Conservation (phyloP, 2,113 vertebrate species). For the Callionymus lyra region DNA sequence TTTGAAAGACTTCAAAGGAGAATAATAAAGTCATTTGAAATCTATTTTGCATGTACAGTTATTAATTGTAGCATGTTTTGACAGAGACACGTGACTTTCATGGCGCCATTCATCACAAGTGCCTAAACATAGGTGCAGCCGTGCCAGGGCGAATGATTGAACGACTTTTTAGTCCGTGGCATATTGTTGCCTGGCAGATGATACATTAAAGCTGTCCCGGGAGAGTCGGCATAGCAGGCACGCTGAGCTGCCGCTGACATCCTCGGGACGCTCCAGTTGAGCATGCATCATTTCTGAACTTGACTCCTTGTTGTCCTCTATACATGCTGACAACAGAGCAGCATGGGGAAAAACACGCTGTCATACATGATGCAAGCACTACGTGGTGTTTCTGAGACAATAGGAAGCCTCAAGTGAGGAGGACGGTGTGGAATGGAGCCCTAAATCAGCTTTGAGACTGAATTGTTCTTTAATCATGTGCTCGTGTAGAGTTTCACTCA, state of each 20-base stretch:
- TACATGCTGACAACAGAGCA: conserved; percentile 15
- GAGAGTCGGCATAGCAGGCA: conserved; percentile 21
- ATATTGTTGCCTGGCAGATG: conserved; percentile 40
- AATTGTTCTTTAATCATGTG: not conserved
- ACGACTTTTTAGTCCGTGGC: conserved; percentile 31
- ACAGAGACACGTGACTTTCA: conserved; percentile 16
- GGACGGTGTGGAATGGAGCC: conserved; percentile 9
- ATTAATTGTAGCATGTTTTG: conserved; percentile 11
- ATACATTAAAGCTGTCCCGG: conserved; percentile 34
- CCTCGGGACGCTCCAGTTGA: conserved; percentile 18
- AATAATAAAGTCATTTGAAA: conserved; percentile 12
- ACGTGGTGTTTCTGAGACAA: conserved; percentile 9
- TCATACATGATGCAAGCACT: conserved; percentile 23
- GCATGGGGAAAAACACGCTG: conserved; percentile 33
- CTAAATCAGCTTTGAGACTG: not conserved
- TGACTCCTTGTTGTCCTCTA: not conserved
- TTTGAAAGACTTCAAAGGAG: too few species aligned
- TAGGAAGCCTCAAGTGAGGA: conserved; percentile 4
- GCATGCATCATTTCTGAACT: conserved; percentile 20
- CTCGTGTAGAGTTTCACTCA: too few species aligned
- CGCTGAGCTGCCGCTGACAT: conserved; percentile 21
- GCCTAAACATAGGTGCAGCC: conserved; percentile 25
- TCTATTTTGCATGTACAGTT: too few species aligned
- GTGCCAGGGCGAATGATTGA: conserved; percentile 30
- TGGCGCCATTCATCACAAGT: conserved; percentile 4